These are phyloP conservation scores for fruit fly (Drosophila melanogaster) DNA, from an alignment of 1,140 invertebrate genomes.

Conservation along the genomic window Release_6_plus_ISO1_MT NC_004354.4:1986501-1987000, in stretches of 20 bases:
- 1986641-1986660: conserved; percentile 2
- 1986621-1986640: conserved; percentile 6
- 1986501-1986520: conserved; percentile 29
- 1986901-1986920: conserved; percentile 8
- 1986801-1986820: background rate
- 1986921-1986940: too few relatives aligned
- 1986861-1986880: conserved; percentile 64
- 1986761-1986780: conserved; percentile 37
- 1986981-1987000: too few relatives aligned
- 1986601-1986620: conserved; percentile 2
- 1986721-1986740: conserved; percentile 49
- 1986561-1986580: conserved; percentile 3
- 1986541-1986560: background rate
- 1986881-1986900: conserved; percentile 32
- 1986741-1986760: conserved; percentile 77
- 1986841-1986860: conserved; percentile 50
- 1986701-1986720: conserved; percentile 55
- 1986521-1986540: background rate
- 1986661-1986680: background rate
- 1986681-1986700: conserved; percentile 79
- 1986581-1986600: conserved; percentile 10
- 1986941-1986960: too few relatives aligned
- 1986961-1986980: too few relatives aligned
- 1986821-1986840: background rate
- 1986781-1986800: conserved; percentile 3